A percentile compares a stretch with the other conserved stretches of the same genome.
Evolutionary conservation across 2,113 vertebrate species (phyloP).

Genomic region (Psittacula cyanocephala): DNA sequence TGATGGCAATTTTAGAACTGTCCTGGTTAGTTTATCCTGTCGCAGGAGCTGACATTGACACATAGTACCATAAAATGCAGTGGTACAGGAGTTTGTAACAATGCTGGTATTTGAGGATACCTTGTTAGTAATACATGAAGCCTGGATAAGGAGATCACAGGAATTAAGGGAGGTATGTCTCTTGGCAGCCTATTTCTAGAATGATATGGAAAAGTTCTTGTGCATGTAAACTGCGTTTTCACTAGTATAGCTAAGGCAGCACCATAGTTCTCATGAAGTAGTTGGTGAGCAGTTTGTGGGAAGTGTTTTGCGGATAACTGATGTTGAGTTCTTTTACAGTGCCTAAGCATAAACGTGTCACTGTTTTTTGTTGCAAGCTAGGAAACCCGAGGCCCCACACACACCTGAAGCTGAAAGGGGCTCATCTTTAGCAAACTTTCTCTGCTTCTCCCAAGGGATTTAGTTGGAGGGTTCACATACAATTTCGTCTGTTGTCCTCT

Average conservation of each 20-base stretch:
- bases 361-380: neutral
- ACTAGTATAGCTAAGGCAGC: neutral
- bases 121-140: neutral
- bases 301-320: neutral
- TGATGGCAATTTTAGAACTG: neutral
- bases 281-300: neutral
- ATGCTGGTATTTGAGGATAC: neutral
- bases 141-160: neutral
- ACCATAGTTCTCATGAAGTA: neutral
- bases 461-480: neutral
- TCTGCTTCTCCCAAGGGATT: neutral
- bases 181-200: neutral
- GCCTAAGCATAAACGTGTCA: neutral
- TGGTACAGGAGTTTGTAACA: neutral
- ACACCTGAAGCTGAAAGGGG: neutral
- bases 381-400: neutral
- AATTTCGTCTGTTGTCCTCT: neutral
- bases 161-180: neutral
- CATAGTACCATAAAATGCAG: neutral
- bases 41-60: neutral
- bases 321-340: neutral
- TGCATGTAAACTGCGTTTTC: neutral
- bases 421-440: neutral
- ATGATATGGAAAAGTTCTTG: neutral
- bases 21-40: neutral